Conservation (phyloP, 2,888 invertebrate species). For the Apoda limacodes region DNA sequence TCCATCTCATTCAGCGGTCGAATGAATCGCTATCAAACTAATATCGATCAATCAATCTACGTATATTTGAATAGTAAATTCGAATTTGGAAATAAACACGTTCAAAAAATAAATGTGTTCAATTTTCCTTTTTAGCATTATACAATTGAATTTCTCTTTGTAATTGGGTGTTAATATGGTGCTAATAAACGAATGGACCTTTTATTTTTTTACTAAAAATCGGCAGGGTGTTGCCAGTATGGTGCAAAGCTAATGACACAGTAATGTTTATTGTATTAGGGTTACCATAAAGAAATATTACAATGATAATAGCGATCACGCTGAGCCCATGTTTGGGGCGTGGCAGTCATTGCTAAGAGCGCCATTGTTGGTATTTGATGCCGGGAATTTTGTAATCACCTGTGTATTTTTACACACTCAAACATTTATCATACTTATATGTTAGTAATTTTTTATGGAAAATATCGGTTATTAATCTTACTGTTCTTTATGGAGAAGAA, state of each 20-base stretch:
- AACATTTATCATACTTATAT: slow-evolving; percentile 20
- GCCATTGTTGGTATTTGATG: slow-evolving; percentile 53
- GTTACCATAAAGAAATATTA: slow-evolving; percentile 58
- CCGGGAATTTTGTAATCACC: slow-evolving; percentile 52
- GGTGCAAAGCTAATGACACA: slow-evolving; percentile 59
- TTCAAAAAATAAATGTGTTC: slow-evolving; percentile 14
- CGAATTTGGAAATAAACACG: slow-evolving; percentile 37
- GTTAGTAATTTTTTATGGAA: slow-evolving; percentile 15
- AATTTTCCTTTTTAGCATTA: neutral
- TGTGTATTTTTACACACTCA: slow-evolving; percentile 31
- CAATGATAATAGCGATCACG: slow-evolving; percentile 58
- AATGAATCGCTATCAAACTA: slow-evolving; percentile 53
- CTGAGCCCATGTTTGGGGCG: slow-evolving; percentile 66
- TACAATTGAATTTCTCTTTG: slow-evolving; percentile 3
- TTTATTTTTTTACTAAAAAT: slow-evolving; percentile 25
- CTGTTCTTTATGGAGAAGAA: too few relatives aligned
- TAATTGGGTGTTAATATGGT: slow-evolving; percentile 21
- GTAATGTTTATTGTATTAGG: slow-evolving; percentile 67
- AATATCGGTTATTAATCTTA: too few relatives aligned
- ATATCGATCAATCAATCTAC: slow-evolving; percentile 63
- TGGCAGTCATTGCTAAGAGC: slow-evolving; percentile 45
- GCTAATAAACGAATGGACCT: slow-evolving; percentile 25
- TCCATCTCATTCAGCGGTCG: slow-evolving; percentile 42
- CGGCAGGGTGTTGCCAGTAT: slow-evolving; percentile 51
- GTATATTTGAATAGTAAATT: slow-evolving; percentile 51